Percentiles rank a stretch among this genome's conserved stretches.
Evolutionary conservation across 1,140 invertebrate species (phyloP).

Genomic region (Lasioglossum albipes): DNA sequence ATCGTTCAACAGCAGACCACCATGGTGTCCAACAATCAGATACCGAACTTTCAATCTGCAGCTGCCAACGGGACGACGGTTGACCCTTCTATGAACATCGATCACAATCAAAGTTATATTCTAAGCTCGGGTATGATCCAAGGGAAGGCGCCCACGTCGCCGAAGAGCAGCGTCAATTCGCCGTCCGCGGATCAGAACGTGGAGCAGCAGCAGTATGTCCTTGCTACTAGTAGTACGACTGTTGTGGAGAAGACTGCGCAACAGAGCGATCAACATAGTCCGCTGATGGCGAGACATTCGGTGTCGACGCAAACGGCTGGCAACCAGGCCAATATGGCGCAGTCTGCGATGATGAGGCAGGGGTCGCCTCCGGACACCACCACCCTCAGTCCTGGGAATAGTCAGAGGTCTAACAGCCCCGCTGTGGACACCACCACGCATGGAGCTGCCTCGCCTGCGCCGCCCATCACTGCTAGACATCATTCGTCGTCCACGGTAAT

Average conservation of each 20-base stretch:
- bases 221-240: constrained; percentile 71
- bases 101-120: constrained; percentile 78
- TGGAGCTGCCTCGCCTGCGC: constrained; percentile 80
- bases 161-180: constrained; percentile 72
- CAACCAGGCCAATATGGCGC: constrained; percentile 82
- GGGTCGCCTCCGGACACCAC: constrained; percentile 88
- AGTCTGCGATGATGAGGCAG: constrained; percentile 81
- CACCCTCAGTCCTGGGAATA: constrained; percentile 86
- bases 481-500: constrained; percentile 81
- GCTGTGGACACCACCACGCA: constrained; percentile 80
- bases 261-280: constrained; percentile 68
- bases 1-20: constrained; percentile 85
- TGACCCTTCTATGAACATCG: constrained; percentile 80
- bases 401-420: constrained; percentile 79
- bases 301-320: constrained; percentile 88
- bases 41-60: constrained; percentile 75
- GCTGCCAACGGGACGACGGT: constrained; percentile 66
- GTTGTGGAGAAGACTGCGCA: constrained; percentile 70
- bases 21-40: constrained; percentile 87
- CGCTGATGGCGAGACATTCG: constrained; percentile 82
- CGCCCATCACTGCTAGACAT: constrained; percentile 77
- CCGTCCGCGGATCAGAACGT: constrained; percentile 76
- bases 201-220: constrained; percentile 76
- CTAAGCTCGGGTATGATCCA: constrained; percentile 75
- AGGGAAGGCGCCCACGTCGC: constrained; percentile 70